Evolutionary conservation across 2,113 vertebrate species (phyloP).

Genomic region (Gnathonemus echidnorhynchus): DNA sequence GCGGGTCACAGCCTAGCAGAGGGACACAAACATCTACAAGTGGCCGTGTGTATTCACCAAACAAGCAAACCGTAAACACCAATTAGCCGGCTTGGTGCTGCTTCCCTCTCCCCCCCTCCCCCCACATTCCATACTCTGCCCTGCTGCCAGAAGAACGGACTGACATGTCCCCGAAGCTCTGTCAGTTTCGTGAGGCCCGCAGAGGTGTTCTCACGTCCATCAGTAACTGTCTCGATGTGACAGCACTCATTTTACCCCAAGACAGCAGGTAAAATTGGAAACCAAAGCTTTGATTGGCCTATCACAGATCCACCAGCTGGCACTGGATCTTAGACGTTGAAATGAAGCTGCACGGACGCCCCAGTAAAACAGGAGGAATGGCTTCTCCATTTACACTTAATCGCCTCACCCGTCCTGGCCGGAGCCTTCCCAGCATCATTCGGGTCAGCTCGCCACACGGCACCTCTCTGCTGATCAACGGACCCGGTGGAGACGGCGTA

Average conservation of each 20-base stretch:
- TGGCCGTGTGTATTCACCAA: constrained; percentile 5
- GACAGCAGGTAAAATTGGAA: neutral
- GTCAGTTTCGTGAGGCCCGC: neutral
- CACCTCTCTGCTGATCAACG: too few species aligned
- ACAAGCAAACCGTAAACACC: constrained; percentile 20
- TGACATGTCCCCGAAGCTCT: neutral
- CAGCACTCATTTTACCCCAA: neutral
- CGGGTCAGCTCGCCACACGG: neutral
- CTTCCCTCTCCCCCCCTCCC: constrained; percentile 26
- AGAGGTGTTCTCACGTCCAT: neutral
- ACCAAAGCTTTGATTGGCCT: neutral
- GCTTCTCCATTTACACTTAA: neutral
- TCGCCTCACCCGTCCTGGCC: neutral
- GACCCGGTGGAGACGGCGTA: too few species aligned
- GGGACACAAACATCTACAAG: neutral
- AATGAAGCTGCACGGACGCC: neutral
- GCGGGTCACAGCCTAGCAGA: neutral
- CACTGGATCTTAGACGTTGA: neutral
- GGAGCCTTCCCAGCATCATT: neutral
- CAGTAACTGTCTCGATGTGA: neutral
- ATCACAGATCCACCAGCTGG: neutral
- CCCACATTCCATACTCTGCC: neutral
- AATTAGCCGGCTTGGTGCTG: constrained; percentile 34
- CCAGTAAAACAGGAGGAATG: neutral
- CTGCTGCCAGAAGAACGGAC: neutral